phyloP scores from a whole-genome alignment of 2,888 invertebrate genomes.

The Notodonta dromedarius region DNA sequence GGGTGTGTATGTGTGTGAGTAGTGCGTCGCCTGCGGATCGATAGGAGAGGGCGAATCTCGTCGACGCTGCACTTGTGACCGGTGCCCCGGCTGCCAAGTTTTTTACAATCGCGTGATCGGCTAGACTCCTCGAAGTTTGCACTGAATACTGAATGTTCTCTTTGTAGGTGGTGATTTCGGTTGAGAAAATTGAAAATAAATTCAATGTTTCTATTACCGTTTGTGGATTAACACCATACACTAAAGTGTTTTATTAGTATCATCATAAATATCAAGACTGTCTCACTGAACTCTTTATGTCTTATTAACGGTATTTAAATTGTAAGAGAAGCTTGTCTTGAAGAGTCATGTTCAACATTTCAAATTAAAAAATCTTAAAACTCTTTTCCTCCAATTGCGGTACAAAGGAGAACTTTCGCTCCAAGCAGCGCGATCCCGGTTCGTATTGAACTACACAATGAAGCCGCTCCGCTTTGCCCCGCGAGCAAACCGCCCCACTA shows the following conservation, averaged over 20 bases:
- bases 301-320: too few relatives aligned
- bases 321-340: too few relatives aligned
- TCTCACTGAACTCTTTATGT: too few relatives aligned
- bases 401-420: neutral
- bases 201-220: neutral
- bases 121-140: neutral
- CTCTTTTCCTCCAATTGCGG: neutral
- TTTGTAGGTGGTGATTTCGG: neutral
- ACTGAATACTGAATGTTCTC: neutral
- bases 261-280: too few relatives aligned
- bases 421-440: neutral
- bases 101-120: conserved; percentile 1
- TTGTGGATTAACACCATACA: too few relatives aligned
- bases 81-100: conserved; percentile 1
- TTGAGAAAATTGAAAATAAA: neutral
- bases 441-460: neutral
- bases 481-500: neutral
- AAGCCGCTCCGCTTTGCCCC: neutral
- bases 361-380: neutral
- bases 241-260: too few relatives aligned
- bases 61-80: conserved; percentile 3
- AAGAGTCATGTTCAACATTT: neutral
- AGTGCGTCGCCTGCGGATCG: neutral
- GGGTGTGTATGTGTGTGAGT: neutral
- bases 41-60: neutral